Evolutionary conservation across 1,140 invertebrate genomes (phyloP).

Genomic region (Zaprionus camerounensis): DNA sequence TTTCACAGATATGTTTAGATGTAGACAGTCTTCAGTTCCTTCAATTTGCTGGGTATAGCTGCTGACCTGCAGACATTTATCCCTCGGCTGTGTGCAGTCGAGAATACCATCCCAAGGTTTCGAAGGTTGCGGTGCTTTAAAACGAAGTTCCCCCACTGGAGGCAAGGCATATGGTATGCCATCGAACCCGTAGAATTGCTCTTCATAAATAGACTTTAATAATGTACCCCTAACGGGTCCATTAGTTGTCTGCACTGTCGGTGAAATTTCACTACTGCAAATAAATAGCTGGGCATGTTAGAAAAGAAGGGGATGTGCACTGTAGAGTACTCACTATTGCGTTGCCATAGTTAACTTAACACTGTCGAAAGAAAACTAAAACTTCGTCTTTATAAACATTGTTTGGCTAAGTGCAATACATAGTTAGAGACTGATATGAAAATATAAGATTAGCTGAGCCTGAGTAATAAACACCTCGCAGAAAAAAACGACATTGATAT

Average conservation of each 20-base stretch:
- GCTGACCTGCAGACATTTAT: conserved; percentile 63
- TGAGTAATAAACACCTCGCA: background rate
- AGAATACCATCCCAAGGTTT: conserved; percentile 54
- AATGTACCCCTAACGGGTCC: conserved; percentile 60
- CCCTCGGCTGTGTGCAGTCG: conserved; percentile 53
- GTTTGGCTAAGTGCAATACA: background rate
- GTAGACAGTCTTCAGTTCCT: conserved; percentile 84
- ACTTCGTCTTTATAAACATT: background rate
- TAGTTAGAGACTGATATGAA: background rate
- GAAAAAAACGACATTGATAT: background rate
- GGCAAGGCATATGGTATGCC: conserved; percentile 85
- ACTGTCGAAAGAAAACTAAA: background rate
- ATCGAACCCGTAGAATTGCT: conserved; percentile 66
- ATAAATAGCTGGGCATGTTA: background rate
- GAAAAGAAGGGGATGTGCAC: background rate
- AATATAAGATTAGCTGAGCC: background rate
- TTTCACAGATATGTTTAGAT: conserved; percentile 84
- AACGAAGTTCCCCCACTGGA: conserved; percentile 87
- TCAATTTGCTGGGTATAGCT: conserved; percentile 50
- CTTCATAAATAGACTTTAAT: conserved; percentile 54
- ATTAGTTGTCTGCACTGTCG: conserved; percentile 56
- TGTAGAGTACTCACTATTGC: background rate
- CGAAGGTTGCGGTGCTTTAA: conserved; percentile 83
- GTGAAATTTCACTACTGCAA: conserved; percentile 41
- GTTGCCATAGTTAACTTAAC: conserved; percentile 2